Base-by-base conservation (phyloP, 2,888 invertebrate genomes). In the Standfussiana lucernea region DNA sequence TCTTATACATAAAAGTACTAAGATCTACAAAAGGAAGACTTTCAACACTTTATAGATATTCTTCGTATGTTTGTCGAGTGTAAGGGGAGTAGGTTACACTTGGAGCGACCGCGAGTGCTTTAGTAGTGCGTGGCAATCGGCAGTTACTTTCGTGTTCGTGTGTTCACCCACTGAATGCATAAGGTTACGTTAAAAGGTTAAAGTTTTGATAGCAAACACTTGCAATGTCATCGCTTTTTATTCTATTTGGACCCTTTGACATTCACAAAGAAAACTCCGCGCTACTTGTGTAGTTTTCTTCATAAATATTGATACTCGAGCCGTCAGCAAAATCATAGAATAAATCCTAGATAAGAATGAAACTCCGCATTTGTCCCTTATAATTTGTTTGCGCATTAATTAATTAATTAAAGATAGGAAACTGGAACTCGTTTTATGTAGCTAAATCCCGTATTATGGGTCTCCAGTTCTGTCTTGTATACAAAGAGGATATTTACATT, bases 81-180 rank as follows among this genome's bases (percentile, higher is more conserved):
- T 84, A 74, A 68, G 74, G 77, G 68, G 75, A 79, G 84, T 79
- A 75, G 85, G 85, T 85, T 83, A 88, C 78, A 82, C 81, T 88
- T 69, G 85, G 65, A 85, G 80, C 82, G 66, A 71, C 80, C 77
- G 62, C 78, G 75, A 83, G 83, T 79, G 80, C 77, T 85, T 79
- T 81, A 86, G 86, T 84, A 80, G 85, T 88, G 87, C 88, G 88
- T 88, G 88, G 87, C 80, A 79, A 85, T 84, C 79, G 79, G 87
- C 87, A 87, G 88, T 88, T 87, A 88, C 77, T 79, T 85, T 80
- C 69, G 74, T 81, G 85, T 86, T 87, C 87, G 87, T 88, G 87
- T 86, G 80, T 77, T 88, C 79, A 72, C 77, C 71, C 80, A 80
- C 85, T 85, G 62, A 88, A 88, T 88, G 88, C 88, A 87, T 81